Conservation (phyloP, 2,797 vertebrate genomes). For the Notamacropus eugenii region DNA sequence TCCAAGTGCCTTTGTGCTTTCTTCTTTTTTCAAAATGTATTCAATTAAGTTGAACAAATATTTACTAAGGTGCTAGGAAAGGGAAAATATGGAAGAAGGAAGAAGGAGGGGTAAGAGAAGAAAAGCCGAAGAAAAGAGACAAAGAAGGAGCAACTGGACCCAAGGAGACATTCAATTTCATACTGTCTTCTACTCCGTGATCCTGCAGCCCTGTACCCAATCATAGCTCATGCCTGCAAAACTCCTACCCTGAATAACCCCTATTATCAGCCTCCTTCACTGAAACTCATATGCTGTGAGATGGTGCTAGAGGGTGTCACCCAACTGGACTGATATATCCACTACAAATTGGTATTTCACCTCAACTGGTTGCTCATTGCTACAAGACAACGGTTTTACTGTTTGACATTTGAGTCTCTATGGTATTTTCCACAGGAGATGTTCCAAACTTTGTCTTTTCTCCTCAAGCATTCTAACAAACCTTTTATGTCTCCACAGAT, state of each 20-base stretch:
- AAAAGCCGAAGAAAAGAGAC: background rate
- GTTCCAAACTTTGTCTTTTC: background rate
- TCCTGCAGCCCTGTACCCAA: background rate
- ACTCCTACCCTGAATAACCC: background rate
- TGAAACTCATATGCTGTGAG: background rate
- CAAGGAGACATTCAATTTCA: background rate
- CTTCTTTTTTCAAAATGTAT: background rate
- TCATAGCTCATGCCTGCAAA: background rate
- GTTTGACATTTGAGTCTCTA: background rate
- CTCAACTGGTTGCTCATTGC: background rate
- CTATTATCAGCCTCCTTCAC: background rate
- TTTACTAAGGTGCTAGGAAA: background rate
- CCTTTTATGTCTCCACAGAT: background rate
- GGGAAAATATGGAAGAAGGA: background rate
- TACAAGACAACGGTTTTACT: background rate
- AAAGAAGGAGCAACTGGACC: background rate
- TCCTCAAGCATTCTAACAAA: background rate
- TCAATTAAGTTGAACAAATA: background rate
- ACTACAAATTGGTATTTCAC: background rate
- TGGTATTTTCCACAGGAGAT: background rate
- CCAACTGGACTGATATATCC: background rate
- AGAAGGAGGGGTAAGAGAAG: background rate
- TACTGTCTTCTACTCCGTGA: background rate
- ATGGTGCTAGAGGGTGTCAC: background rate
- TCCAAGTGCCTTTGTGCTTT: background rate